These are phyloP conservation scores for Pammene fasciana DNA, from an alignment of 2,888 invertebrate species.

Conservation along the genomic window DNA sequence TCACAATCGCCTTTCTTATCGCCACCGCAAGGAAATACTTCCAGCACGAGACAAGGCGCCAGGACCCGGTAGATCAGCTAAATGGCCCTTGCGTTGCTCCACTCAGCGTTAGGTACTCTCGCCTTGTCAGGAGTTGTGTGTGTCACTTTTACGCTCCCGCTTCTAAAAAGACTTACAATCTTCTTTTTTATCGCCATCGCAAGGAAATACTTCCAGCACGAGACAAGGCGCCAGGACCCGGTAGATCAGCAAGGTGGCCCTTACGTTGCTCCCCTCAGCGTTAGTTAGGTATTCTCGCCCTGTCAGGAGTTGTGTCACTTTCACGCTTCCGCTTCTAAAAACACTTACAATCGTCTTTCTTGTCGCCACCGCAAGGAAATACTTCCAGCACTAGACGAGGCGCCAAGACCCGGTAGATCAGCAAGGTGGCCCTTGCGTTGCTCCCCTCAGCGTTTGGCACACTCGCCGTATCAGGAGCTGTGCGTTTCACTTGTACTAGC, in stretches of 20 bases:
- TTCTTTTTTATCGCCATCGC: conserved; percentile 47
- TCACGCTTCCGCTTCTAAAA: too few species aligned
- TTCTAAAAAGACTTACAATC: too few species aligned
- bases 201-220: conserved; percentile 55
- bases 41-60: too few species aligned
- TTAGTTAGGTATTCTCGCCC: conserved; percentile 41
- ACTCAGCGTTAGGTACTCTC: too few species aligned
- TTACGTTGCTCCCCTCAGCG: conserved; percentile 48
- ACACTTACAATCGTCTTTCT: conserved; percentile 19
- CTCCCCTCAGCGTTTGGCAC: conserved; percentile 44
- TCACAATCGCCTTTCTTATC: conserved; percentile 38
- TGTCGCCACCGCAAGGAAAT: conserved; percentile 54
- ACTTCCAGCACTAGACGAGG: conserved; percentile 59
- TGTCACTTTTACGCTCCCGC: too few species aligned
- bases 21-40: too few species aligned
- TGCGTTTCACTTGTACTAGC: conserved; percentile 53
- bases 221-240: conserved; percentile 67
- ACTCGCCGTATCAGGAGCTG: conserved; percentile 45
- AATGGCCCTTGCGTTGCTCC: too few species aligned
- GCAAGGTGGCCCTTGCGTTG: conserved; percentile 56
- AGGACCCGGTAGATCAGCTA: too few species aligned
- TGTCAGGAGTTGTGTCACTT: conserved; percentile 47
- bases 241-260: conserved; percentile 60
- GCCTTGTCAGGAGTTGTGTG: too few species aligned
- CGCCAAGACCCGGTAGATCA: conserved; percentile 66